Conservation (phyloP, 1,140 invertebrate species). For the Branchinecta lynchi region DNA sequence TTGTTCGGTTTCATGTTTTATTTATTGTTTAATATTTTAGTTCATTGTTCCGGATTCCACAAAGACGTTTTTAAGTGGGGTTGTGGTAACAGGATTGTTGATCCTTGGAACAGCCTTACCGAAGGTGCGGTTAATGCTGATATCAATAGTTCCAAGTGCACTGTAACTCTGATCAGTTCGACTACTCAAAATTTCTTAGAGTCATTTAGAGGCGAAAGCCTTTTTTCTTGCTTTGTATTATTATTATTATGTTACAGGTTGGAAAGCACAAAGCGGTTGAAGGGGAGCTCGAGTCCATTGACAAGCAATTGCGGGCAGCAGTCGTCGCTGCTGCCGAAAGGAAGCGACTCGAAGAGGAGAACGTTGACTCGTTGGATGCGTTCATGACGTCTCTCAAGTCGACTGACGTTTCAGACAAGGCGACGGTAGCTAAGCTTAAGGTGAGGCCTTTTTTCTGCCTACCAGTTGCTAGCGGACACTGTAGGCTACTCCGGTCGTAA, state of each 20-base stretch:
- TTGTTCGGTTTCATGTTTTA: too few species aligned
- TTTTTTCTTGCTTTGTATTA: too few species aligned
- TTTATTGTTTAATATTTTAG: too few species aligned
- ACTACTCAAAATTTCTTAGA: constrained; percentile 11
- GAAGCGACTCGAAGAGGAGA: constrained; percentile 27
- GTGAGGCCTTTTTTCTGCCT: constrained; percentile 25
- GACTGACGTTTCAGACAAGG: constrained; percentile 34
- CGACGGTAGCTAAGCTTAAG: constrained; percentile 35
- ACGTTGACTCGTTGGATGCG: constrained; percentile 48
- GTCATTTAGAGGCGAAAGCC: too few species aligned
- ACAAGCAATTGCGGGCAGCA: constrained; percentile 38
- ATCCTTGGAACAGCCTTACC: too few species aligned
- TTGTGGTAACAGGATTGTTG: too few species aligned
- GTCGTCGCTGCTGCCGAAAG: constrained; percentile 22
- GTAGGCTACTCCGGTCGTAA: too few species aligned
- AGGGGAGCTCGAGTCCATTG: constrained; percentile 41
- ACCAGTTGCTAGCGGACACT: too few species aligned
- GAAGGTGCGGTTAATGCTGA: too few species aligned
- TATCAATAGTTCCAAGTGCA: too few species aligned
- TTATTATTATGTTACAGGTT: constrained; percentile 38
- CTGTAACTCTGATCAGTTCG: constrained; percentile 17
- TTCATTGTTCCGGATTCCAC: too few species aligned
- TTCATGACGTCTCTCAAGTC: constrained; percentile 49
- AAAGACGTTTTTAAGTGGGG: too few species aligned
- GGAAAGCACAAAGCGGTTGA: constrained; percentile 47